Evolutionary conservation across 2,888 invertebrate genomes (phyloP).

Genomic region (Melieria picta): DNA sequence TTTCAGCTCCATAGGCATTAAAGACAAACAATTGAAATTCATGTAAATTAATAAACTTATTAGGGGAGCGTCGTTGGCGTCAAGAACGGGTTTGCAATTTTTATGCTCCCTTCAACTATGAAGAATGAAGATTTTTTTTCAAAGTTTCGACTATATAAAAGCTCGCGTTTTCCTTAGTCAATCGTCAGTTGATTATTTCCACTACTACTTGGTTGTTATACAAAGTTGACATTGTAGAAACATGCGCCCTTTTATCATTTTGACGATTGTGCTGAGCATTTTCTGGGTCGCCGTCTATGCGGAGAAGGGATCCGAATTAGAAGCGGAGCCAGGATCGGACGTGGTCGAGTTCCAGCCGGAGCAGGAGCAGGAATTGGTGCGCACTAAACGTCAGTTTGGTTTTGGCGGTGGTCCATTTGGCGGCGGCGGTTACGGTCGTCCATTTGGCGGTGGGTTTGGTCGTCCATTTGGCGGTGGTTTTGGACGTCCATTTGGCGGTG

Average conservation of each 20-base stretch:
- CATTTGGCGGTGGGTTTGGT: constrained; percentile 15
- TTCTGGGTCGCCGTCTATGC: not conserved
- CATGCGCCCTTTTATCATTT: constrained; percentile 11
- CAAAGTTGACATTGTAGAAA: not conserved
- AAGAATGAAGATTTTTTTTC: not conserved
- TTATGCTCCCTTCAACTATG: not conserved
- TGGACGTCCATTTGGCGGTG: constrained; percentile 5
- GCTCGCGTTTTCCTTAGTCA: too few relatives aligned
- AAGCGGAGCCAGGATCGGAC: constrained; percentile 10
- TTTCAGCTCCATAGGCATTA: too few relatives aligned
- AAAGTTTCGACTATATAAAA: too few relatives aligned
- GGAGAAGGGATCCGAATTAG: not conserved
- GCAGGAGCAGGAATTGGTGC: constrained; percentile 23
- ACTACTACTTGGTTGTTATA: too few relatives aligned
- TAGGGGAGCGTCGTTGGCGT: too few relatives aligned
- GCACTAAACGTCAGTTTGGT: constrained; percentile 38
- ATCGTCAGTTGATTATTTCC: too few relatives aligned
- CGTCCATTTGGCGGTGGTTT: constrained; percentile 1
- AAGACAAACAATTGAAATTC: too few relatives aligned
- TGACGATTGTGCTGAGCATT: not conserved
- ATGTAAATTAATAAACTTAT: too few relatives aligned
- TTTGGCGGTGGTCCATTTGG: constrained; percentile 9
- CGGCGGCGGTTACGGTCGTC: constrained; percentile 33
- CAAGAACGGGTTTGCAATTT: too few relatives aligned
- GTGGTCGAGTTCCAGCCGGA: not conserved